phyloP scores from a whole-genome alignment of 2,888 invertebrate species.

The Phalera bucephala region DNA sequence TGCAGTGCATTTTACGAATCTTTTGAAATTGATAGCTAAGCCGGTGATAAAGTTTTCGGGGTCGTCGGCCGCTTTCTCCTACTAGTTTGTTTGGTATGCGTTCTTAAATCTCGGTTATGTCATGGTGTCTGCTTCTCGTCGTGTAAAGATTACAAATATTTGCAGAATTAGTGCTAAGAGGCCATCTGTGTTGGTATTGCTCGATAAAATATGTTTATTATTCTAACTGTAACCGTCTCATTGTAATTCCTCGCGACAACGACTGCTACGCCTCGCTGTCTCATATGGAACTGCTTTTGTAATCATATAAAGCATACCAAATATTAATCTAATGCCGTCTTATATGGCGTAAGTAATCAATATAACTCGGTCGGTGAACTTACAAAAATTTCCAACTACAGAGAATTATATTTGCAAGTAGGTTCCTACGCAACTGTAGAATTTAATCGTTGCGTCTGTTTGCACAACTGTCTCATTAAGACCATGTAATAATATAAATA shows the following conservation, averaged over 20 bases:
- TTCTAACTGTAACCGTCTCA: slow-evolving; percentile 44
- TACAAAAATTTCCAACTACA: background rate
- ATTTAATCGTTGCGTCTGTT: slow-evolving; percentile 51
- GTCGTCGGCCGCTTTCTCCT: slow-evolving; percentile 69
- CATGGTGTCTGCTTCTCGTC: slow-evolving; percentile 40
- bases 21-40: slow-evolving; percentile 49
- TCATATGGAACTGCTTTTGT: slow-evolving; percentile 54
- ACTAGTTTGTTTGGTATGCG: slow-evolving; percentile 46
- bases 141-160: slow-evolving; percentile 33
- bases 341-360: slow-evolving; percentile 17
- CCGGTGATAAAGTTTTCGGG: slow-evolving; percentile 51
- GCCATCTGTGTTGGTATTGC: slow-evolving; percentile 7
- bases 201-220: slow-evolving; percentile 25
- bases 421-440: background rate
- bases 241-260: slow-evolving; percentile 46
- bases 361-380: background rate
- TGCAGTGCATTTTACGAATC: slow-evolving; percentile 40
- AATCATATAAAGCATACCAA: slow-evolving; percentile 46
- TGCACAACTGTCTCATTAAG: slow-evolving; percentile 43
- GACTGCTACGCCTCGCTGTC: slow-evolving; percentile 40
- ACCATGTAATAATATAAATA: slow-evolving; percentile 15
- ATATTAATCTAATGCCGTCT: slow-evolving; percentile 35
- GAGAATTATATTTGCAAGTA: too few species aligned
- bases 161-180: slow-evolving; percentile 15
- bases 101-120: slow-evolving; percentile 54